phyloP scores from a whole-genome alignment of 2,888 invertebrate species.

The Drosophila lutescens region DNA sequence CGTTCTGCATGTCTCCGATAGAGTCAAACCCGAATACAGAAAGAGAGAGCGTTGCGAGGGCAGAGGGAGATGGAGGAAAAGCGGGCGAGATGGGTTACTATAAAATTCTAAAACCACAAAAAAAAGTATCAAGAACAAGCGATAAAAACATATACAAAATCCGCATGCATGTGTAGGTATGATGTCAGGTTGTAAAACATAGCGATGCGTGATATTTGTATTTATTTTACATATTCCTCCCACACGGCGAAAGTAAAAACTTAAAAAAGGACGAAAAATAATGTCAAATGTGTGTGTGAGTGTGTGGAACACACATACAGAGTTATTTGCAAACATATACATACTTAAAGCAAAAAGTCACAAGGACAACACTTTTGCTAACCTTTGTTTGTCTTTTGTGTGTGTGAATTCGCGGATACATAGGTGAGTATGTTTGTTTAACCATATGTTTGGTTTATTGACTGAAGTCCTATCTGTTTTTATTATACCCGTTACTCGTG shows the following conservation, averaged over 20 bases:
- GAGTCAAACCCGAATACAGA: conserved; percentile 43
- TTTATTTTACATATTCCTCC: conserved; percentile 51
- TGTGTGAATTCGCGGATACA: conserved; percentile 31
- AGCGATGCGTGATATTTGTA: conserved; percentile 63
- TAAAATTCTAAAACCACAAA: conserved; percentile 69
- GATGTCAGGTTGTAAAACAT: conserved; percentile 67
- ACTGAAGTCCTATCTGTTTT: conserved; percentile 46
- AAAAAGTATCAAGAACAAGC: conserved; percentile 42
- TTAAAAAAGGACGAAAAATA: conserved; percentile 62
- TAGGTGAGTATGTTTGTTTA: conserved; percentile 41
- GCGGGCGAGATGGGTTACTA: conserved; percentile 31
- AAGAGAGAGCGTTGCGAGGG: background rate
- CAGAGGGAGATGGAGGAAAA: background rate
- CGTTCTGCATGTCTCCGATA: conserved; percentile 66
- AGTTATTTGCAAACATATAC: conserved; percentile 23
- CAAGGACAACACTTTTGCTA: conserved; percentile 55
- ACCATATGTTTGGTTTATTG: conserved; percentile 62
- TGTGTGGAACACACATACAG: conserved; percentile 17
- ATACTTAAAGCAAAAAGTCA: conserved; percentile 57
- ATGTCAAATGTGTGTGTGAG: conserved; percentile 54
- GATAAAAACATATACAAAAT: conserved; percentile 46
- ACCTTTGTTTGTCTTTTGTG: conserved; percentile 59
- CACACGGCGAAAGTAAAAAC: conserved; percentile 41
- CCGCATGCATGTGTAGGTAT: conserved; percentile 32
- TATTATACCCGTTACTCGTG: too few relatives aligned